Percentiles rank a stretch among this genome's conserved stretches.
Evolutionary conservation across 2,888 invertebrate species (phyloP).

Genomic region (Stratiomys singularior): DNA sequence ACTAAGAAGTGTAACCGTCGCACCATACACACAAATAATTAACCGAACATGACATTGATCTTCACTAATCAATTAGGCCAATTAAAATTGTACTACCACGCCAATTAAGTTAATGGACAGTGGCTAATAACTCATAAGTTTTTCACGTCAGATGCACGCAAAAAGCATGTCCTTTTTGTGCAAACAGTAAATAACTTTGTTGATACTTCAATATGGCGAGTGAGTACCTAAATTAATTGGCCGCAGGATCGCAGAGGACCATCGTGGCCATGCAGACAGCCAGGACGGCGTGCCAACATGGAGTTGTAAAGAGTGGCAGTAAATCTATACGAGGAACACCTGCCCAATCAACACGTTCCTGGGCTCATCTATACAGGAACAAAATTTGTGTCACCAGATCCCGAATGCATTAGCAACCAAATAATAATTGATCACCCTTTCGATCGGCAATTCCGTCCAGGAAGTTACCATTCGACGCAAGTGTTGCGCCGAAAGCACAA

Average conservation of each 20-base stretch:
- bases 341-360: constrained; percentile 28
- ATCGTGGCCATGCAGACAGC: neutral
- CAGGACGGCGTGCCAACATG: too few relatives aligned
- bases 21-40: constrained; percentile 11
- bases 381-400: constrained; percentile 29
- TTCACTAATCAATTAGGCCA: constrained; percentile 28
- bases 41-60: constrained; percentile 16
- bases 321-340: constrained; percentile 14
- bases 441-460: constrained; percentile 7
- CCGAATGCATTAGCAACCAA: constrained; percentile 3
- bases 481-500: neutral
- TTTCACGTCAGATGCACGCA: constrained; percentile 6
- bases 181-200: neutral
- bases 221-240: constrained; percentile 21
- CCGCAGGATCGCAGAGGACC: neutral
- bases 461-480: neutral
- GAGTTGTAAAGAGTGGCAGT: neutral
- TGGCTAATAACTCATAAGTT: constrained; percentile 23
- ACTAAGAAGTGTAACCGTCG: neutral
- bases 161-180: constrained; percentile 7
- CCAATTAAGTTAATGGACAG: constrained; percentile 26
- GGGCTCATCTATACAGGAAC: neutral
- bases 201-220: neutral
- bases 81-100: constrained; percentile 24
- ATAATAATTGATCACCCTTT: constrained; percentile 30